Evolutionary conservation across 1,140 invertebrate species (phyloP).

Genomic region (Drosophila seguyi): DNA sequence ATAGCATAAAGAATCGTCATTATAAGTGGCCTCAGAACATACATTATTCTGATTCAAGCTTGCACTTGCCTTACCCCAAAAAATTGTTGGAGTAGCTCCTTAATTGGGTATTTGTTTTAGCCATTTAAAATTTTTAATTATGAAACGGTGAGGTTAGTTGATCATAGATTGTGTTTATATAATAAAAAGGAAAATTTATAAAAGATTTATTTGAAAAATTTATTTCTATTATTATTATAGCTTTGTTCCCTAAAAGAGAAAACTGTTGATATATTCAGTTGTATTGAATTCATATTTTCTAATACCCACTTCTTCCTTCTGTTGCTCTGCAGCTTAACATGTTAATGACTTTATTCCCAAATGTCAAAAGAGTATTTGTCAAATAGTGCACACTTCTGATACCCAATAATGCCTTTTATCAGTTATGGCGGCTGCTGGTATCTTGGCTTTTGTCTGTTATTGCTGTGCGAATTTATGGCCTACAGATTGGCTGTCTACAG

Average conservation of each 20-base stretch:
- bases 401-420: slow-evolving; percentile 8
- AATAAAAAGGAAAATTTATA: not conserved
- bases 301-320: not conserved
- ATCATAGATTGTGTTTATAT: no score
- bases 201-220: not conserved
- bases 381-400: not conserved
- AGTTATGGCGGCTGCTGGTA: slow-evolving; percentile 16
- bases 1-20: slow-evolving; percentile 13
- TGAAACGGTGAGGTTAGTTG: not conserved
- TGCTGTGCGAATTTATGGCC: slow-evolving; percentile 51
- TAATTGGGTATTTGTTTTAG: not conserved
- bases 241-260: no score
- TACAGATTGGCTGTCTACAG: slow-evolving; percentile 30
- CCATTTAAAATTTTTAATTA: not conserved
- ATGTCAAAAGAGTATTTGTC: not conserved
- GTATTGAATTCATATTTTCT: not conserved
- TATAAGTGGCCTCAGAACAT: not conserved
- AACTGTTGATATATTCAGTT: not conserved
- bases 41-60: not conserved
- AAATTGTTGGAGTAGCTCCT: not conserved
- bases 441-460: slow-evolving; percentile 35
- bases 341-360: not conserved
- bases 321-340: not conserved
- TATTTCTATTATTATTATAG: not conserved
- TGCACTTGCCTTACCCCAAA: not conserved